A percentile compares a stretch with the other conserved stretches of the same genome.
These are phyloP conservation scores for Melanaphis sacchari DNA, from an alignment of 1,140 invertebrate genomes.

Conservation along the genomic window DNA sequence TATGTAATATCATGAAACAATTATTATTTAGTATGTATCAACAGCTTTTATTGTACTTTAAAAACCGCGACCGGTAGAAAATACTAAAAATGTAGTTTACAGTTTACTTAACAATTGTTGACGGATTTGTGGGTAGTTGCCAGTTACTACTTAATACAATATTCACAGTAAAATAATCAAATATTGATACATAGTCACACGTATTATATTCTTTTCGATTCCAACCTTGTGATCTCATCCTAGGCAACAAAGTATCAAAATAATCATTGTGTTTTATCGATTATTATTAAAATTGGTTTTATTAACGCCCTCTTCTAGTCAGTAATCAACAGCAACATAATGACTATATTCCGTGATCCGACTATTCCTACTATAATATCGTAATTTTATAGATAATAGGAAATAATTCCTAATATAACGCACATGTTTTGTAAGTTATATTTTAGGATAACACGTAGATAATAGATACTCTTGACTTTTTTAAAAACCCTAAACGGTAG, in stretches of 20 bases:
- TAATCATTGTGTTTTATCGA: too few relatives aligned
- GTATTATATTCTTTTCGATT: background rate
- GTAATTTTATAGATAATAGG: background rate
- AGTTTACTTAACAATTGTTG: background rate
- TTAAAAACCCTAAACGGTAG: too few relatives aligned
- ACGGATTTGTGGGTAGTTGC: background rate
- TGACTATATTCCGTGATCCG: too few relatives aligned
- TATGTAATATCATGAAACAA: too few relatives aligned
- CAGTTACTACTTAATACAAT: background rate
- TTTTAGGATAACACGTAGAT: background rate
- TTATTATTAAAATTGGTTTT: background rate
- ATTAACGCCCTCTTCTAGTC: background rate
- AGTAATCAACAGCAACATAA: background rate
- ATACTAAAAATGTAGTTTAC: background rate
- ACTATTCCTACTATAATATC: background rate
- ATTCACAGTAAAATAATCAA: background rate
- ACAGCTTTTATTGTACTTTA: background rate
- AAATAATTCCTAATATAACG: background rate
- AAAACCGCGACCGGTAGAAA: background rate
- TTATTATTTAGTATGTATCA: background rate
- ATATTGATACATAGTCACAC: too few relatives aligned
- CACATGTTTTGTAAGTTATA: too few relatives aligned
- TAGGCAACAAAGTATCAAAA: too few relatives aligned
- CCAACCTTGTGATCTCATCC: background rate
- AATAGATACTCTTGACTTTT: background rate